Evolutionary conservation across 2,797 vertebrate species (phyloP), one percentile per base, ranked within the genome.

Genomic region (Aulostomus chinensis): DNA sequence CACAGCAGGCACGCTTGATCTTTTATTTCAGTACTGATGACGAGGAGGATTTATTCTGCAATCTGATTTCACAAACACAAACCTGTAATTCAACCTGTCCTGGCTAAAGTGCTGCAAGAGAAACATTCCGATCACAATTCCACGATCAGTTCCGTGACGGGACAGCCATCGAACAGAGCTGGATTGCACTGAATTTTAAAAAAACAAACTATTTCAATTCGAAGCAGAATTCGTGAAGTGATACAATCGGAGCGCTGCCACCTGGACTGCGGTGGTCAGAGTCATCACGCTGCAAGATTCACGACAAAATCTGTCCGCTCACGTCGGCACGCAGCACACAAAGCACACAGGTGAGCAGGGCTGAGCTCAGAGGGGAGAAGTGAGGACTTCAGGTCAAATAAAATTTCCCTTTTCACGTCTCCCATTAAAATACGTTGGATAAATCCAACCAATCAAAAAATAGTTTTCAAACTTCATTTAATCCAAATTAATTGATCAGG

Each of bases 71-170:
- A 56, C 21, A 31, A 43, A 63, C 32, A 48, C 7, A 46, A 49
- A 53, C 39, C 1, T 4, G 29, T 43, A 42, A n/a, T 50, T 54
- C 46, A 47, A 40, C 42, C 24, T 38, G 40, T 59, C 24, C 12
- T 47, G 62, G 73, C 58, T 87, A 87, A 89, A 90, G 86, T 91
- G 89, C 89, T 86, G 74, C 67, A 78, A n/a, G 76, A 83, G 36
- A 74, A 65, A 86, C 52, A 64, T 60, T 73, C 64, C 13, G 45
- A 59, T n/a, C 36, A 60, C 37, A 43, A 43, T 8, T 24, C 15
- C 36, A 65, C 33, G 68, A 50, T 9, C 39, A 24, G 4, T 2
- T 37, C 50, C 16, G 50, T 38, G 10, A 41, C 5, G 5, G 2
- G 17, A 48, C 47, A 15, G 41, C 45, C 59, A 18, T 53, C 4